These are phyloP conservation scores for Drosophila nr. perissopoda DNA, from an alignment of 2,888 invertebrate genomes.

Conservation along the genomic window DNA sequence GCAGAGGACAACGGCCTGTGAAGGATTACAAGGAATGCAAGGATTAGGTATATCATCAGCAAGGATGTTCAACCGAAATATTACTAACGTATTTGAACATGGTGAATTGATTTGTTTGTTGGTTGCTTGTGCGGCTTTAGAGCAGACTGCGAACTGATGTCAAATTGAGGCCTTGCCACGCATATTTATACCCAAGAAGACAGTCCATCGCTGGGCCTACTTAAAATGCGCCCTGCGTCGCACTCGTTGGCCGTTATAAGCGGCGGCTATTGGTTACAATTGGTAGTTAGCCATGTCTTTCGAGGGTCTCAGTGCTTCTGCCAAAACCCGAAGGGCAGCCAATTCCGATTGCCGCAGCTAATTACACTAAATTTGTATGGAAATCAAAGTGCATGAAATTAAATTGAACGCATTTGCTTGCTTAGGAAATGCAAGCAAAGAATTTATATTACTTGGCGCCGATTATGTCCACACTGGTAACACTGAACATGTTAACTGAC, in stretches of 20 bases:
- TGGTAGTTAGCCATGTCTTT: slow-evolving; percentile 50
- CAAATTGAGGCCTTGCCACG: slow-evolving; percentile 36
- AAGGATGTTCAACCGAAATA: not conserved
- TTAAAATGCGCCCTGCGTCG: slow-evolving; percentile 55
- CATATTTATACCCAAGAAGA: slow-evolving; percentile 61
- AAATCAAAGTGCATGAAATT: slow-evolving; percentile 25
- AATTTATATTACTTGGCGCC: not conserved
- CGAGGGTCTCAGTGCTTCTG: slow-evolving; percentile 35
- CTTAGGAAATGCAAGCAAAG: slow-evolving; percentile 17
- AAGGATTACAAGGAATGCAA: not conserved
- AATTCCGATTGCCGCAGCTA: slow-evolving; percentile 42
- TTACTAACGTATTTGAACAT: slow-evolving; percentile 76
- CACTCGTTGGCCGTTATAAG: slow-evolving; percentile 63
- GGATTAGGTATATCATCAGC: slow-evolving; percentile 6
- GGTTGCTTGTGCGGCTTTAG: slow-evolving; percentile 29
- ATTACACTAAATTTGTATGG: slow-evolving; percentile 45
- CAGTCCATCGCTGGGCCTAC: slow-evolving; percentile 31
- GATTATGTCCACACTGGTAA: not conserved
- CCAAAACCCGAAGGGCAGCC: slow-evolving; percentile 75
- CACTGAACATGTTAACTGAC: not conserved
- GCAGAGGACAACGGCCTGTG: slow-evolving; percentile 71
- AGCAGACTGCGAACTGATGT: slow-evolving; percentile 64
- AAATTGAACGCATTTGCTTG: slow-evolving; percentile 1
- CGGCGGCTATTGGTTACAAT: slow-evolving; percentile 54
- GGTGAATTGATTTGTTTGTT: slow-evolving; percentile 37